Base-by-base conservation (phyloP, 2,113 vertebrate genomes). In the Datnioides undecimradiatus region DNA sequence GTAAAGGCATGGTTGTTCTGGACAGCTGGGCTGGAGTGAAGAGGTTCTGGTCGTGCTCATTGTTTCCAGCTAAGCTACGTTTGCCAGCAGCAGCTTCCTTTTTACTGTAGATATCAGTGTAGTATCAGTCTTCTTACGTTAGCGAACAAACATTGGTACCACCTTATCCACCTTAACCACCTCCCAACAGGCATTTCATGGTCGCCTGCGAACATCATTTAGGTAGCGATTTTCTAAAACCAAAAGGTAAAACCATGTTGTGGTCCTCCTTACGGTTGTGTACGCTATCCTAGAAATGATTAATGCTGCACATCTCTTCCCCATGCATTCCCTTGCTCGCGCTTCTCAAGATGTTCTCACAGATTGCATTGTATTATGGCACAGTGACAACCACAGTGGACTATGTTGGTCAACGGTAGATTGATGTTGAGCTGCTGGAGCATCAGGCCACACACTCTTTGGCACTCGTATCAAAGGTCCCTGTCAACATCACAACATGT, bases 401-500 rank as follows among this genome's bases (percentile, higher is more conserved):
- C 8, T 29, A 4, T 51, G 33, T 14, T 79, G 59, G 74, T 57
- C 34, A 40, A 12, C 3, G 7, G 58, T 63, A 31, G 33, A 52
- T 66, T 64, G 65, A 69, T 76, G 76, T 63, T 73, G 68, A 72
- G 51, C 75, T 66, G 33, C 54, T 51, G 25, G 57, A 45, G 52
- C 70, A 80, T 62, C 51, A 12, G 45, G 52, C 62, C 25, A 55
- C 64, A 74, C 46, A 68, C 41, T 76, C 33, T n/a, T 57, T 85
- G 65, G 45, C 81, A 34, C 55, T 76, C 45, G 13, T 55, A 74
- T 82, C 65, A 80, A 84, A 70, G 76, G 62, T 79, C 66, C 57
- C 68, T 79, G 73, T 76, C 82, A 76, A 58, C 75, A 76, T 80
- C 73, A 60, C 82, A 74, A 64, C 33, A 40, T 67, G 82, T n/a